phyloP scores from a whole-genome alignment of 2,888 invertebrate species.

The Cheilosia pagana region DNA sequence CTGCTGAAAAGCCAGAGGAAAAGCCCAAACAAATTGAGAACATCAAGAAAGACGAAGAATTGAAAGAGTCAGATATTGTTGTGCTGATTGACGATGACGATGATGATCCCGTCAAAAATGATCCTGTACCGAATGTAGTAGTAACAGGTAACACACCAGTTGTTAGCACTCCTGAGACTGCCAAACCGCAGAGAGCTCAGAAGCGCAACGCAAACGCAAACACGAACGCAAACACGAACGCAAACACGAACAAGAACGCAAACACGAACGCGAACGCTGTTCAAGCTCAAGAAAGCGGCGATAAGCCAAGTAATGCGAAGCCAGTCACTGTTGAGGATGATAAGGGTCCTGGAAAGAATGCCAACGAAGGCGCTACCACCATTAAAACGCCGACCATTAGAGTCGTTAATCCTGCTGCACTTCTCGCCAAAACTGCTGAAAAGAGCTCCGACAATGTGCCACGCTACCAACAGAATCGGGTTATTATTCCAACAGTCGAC shows the following conservation, averaged over 20 bases:
- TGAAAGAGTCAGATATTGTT: constrained; percentile 57
- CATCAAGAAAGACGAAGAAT: neutral
- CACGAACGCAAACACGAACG: too few species aligned
- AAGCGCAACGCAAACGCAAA: constrained; percentile 9
- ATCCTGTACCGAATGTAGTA: neutral
- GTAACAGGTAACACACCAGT: neutral
- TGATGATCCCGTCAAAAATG: neutral
- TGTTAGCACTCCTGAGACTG: constrained; percentile 12
- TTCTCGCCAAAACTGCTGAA: constrained; percentile 41
- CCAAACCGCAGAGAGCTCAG: constrained; percentile 38
- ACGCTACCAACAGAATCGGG: constrained; percentile 75
- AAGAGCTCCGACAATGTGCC: constrained; percentile 36
- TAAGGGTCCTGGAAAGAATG: neutral
- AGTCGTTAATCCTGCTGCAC: constrained; percentile 61
- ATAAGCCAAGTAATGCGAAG: too few species aligned
- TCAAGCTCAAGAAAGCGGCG: constrained; percentile 1
- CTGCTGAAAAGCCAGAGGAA: neutral
- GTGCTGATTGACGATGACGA: constrained; percentile 57
- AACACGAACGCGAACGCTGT: neutral
- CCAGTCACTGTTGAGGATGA: neutral
- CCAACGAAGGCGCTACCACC: neutral
- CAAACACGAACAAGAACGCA: too few species aligned
- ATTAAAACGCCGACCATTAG: neutral
- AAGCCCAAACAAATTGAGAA: neutral
- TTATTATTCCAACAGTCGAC: constrained; percentile 76